A percentile compares a stretch with the other conserved stretches of the same genome.
Conservation (phyloP, 2,797 vertebrate species). For the Pipistrellus pipistrellus region DNA sequence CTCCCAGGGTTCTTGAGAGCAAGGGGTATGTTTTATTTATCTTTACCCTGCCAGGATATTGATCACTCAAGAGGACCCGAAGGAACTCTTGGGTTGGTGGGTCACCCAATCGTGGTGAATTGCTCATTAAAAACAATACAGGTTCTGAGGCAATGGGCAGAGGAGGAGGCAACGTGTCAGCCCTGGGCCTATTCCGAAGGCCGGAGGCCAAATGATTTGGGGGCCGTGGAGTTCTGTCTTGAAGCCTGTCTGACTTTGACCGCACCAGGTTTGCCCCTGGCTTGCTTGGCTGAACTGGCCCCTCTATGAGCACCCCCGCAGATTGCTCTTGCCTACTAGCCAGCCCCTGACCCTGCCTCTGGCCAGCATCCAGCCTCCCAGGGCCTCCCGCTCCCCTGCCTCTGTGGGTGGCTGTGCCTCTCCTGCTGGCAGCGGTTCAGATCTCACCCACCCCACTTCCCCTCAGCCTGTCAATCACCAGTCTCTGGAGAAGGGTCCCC, state of each 20-base stretch:
- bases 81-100: background rate
- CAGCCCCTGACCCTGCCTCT: background rate
- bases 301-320: too few species aligned
- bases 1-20: background rate
- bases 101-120: background rate
- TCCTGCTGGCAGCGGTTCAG: background rate
- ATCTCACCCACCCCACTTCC: background rate
- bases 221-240: background rate
- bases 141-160: background rate
- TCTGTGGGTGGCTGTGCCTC: background rate
- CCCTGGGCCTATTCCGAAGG: background rate
- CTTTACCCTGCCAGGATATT: background rate
- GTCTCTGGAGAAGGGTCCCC: slow-evolving; percentile 84
- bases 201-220: background rate
- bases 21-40: background rate
- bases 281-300: background rate
- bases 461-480: slow-evolving; percentile 71
- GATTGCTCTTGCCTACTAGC: background rate
- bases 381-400: background rate
- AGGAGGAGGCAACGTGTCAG: background rate
- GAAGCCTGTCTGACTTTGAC: background rate
- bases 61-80: background rate
- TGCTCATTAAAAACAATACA: slow-evolving; percentile 21
- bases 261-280: background rate
- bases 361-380: slow-evolving; percentile 6